Base-by-base conservation (phyloP, 2,113 vertebrate species). In the Blennius ocellaris region DNA sequence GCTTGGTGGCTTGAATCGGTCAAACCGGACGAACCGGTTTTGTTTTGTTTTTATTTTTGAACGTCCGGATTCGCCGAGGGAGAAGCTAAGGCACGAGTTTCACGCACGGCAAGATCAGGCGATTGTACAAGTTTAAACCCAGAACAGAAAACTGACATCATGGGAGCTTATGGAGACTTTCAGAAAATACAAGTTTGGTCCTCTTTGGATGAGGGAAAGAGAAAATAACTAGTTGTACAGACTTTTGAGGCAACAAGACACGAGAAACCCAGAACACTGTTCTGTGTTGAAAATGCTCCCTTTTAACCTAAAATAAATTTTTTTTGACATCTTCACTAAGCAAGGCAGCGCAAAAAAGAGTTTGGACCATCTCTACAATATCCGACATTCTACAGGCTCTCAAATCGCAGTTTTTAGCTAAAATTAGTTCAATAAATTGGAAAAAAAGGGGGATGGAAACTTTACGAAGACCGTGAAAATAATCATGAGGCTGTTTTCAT, bases 51-150 rank as follows among this genome's bases (percentile, higher is more conserved):
- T n/a, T n/a, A n/a, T n/a, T 30, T 30, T 47, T 1, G 5, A 8
- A 60, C 43, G 48, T 39, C 68, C n/a, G 0, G 6, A 47, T 14
- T 49, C 1, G 41, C 11, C 6, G 44, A 45, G n/a, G 6, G 53
- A 67, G 15, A 59, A 67, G 57, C 45, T 83, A 81, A 88, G 86
- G 82, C 86, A 89, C 87, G 58, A 0, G 40, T 61, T 68, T 40
- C 5, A 54, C 17, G 67, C 21, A 54, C 16, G 65, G 45, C 10
- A 49, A 60, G 36, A 30, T 17, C 44, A 15, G 45, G 21, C 11
- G 43, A 76, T 50, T 36, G 38, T 14, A 41, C 43, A 68, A 6
- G 15, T 30, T 37, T 51, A 53, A 68, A 73, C 69, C 52, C 41
- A 41, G 61, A 15, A 51, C 30, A 53, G 16, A 8, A 53, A 40